A percentile compares a stretch with the other conserved stretches of the same genome.
Evolutionary conservation across 2,888 invertebrate genomes (phyloP).

Genomic region (Agriotes lineatus): DNA sequence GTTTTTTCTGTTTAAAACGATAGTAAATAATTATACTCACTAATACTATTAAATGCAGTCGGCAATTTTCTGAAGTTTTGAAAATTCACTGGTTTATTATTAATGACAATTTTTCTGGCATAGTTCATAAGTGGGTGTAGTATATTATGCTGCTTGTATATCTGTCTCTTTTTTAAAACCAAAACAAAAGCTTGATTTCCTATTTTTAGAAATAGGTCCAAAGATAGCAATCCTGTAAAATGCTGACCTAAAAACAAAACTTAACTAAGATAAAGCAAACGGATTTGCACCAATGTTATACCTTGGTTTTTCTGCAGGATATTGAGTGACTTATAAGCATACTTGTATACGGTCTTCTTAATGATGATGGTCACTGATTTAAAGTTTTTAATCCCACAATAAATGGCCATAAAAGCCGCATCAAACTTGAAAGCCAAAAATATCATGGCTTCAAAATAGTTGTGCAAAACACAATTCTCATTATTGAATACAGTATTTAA

Average conservation of each 20-base stretch:
- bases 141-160: too few relatives aligned
- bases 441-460: conserved; percentile 35
- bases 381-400: conserved; percentile 15
- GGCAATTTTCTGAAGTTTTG: too few relatives aligned
- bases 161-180: conserved; percentile 24
- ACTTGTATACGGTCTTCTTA: conserved; percentile 12
- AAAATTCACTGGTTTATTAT: too few relatives aligned
- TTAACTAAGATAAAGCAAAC: background rate
- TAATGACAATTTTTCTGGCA: too few relatives aligned
- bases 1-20: too few relatives aligned
- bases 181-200: conserved; percentile 25
- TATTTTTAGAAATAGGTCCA: conserved; percentile 5
- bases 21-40: too few relatives aligned
- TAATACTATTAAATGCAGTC: too few relatives aligned
- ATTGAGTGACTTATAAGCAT: background rate
- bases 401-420: conserved; percentile 22
- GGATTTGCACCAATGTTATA: background rate
- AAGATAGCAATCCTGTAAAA: background rate
- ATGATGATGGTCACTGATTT: background rate
- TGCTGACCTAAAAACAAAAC: conserved; percentile 8
- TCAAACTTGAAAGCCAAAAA: conserved; percentile 38
- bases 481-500: conserved; percentile 33
- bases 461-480: conserved; percentile 18
- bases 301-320: conserved; percentile 18
- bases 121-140: too few relatives aligned